phyloP scores from a whole-genome alignment of 2,113 vertebrate genomes.

The Hirundichthys speculiger region DNA sequence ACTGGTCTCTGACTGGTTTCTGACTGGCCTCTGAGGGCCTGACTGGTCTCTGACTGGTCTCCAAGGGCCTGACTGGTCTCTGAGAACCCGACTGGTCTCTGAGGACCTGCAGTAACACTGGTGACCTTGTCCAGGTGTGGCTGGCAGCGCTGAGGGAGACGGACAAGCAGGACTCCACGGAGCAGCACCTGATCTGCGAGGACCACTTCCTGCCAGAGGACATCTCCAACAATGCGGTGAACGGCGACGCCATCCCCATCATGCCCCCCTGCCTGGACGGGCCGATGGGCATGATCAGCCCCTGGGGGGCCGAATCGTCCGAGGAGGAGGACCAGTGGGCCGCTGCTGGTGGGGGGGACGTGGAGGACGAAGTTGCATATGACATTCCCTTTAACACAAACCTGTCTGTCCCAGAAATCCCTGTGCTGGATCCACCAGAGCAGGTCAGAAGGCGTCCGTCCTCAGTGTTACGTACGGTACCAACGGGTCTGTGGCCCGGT shows the following conservation, averaged over 20 bases:
- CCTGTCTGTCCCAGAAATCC: background rate
- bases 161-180: constrained; percentile 47
- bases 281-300: constrained; percentile 22
- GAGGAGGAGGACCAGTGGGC: constrained; percentile 56
- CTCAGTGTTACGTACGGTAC: background rate
- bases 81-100: background rate
- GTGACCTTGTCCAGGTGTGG: constrained; percentile 68
- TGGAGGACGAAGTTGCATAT: background rate
- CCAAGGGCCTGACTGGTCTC: background rate
- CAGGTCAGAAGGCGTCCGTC: constrained; percentile 31
- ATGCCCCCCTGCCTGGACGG: constrained; percentile 76
- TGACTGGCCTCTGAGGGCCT: no score
- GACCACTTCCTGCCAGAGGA: constrained; percentile 82
- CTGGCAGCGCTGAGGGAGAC: constrained; percentile 77
- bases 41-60: no score
- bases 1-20: no score
- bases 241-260: constrained; percentile 75
- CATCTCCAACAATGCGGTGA: constrained; percentile 60
- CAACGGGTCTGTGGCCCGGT: no score
- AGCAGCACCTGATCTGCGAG: constrained; percentile 75
- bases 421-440: background rate
- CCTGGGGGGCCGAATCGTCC: constrained; percentile 36
- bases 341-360: background rate
- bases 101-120: background rate
- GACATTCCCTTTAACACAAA: background rate